phyloP scores from a whole-genome alignment of 1,140 invertebrate species.

The Magallana gigas region DNA sequence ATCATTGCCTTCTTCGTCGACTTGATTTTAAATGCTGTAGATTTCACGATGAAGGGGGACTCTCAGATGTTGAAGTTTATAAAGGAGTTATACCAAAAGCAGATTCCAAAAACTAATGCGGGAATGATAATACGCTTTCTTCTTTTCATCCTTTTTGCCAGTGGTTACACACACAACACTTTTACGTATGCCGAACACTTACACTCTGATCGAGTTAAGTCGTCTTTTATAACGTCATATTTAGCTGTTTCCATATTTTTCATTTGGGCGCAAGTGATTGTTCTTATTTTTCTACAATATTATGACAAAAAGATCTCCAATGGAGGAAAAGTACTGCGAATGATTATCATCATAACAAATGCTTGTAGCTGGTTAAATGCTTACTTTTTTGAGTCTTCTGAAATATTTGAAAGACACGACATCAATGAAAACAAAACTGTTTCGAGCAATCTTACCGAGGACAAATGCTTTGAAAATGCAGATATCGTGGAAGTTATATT shows the following conservation, averaged over 20 bases:
- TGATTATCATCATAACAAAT: conserved; percentile 5
- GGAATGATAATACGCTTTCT: neutral
- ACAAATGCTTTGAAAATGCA: neutral
- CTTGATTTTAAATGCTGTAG: neutral
- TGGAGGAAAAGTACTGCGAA: neutral
- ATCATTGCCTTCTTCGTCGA: neutral
- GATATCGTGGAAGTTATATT: neutral
- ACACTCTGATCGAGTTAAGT: neutral
- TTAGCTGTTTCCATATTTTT: neutral
- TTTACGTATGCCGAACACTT: neutral
- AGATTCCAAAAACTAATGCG: neutral
- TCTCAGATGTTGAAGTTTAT: neutral
- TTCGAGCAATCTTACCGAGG: neutral
- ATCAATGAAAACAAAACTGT: neutral
- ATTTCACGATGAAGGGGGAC: neutral
- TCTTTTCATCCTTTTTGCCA: neutral
- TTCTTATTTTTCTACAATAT: conserved; percentile 23
- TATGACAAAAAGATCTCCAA: neutral
- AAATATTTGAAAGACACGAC: neutral
- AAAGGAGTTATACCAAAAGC: neutral
- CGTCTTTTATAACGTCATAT: neutral
- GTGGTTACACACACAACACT: neutral
- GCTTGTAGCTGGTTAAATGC: conserved; percentile 11
- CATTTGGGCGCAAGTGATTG: neutral
- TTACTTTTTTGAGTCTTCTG: conserved; percentile 1